Evolutionary conservation across 2,797 vertebrate genomes (phyloP), one percentile per base, ranked within the genome.

Genomic region (Bryconaethiops microstoma): DNA sequence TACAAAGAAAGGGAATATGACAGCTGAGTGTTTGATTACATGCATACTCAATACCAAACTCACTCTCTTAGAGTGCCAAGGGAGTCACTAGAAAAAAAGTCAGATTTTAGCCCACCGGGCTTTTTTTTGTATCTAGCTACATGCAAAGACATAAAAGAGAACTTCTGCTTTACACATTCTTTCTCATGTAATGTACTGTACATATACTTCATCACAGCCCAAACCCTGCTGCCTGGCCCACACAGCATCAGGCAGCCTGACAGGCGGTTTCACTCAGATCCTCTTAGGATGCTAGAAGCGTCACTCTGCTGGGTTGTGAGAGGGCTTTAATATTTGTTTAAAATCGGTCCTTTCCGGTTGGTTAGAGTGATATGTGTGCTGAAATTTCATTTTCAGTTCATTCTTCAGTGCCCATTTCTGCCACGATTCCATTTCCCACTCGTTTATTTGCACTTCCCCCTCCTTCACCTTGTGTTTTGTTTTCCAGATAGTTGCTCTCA

Each of bases 21-120:
- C 93, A 94, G 90, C 94, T 93, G 93, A 92, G 89, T 89, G 92
- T 91, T n/a, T 92, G 90, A 88, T 93, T 90, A 94, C 93, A 95
- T 94, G 94, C 94, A 95, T 92, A 84, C 87, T 87, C 82, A 92
- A 92, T 91, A 87, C 93, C 91, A 89, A 63, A 87, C 89, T 90
- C 91, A 90, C 92, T 80, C 84, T 85, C 91, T 92, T 85, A 81
- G 92, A 92, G 93, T 89, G 90, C 86, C 86, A 77, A 42, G 55
- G 55, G 69, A 77, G 87, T 92, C 91, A 92, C 93, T 92, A 93
- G 92, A 93, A 94, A 93, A 88, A 92, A 77, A 85, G 81, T 60
- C 23, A 35, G 48, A 70, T 82, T 82, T 82, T 65, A 78, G 63
- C 83, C 86, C 83, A 59, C 45, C 76, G 82, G 86, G 83, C 82